Evolutionary conservation across 1,140 invertebrate species (phyloP), one percentile per base, ranked within the genome.

Genomic region (Zaprionus vittiger): DNA sequence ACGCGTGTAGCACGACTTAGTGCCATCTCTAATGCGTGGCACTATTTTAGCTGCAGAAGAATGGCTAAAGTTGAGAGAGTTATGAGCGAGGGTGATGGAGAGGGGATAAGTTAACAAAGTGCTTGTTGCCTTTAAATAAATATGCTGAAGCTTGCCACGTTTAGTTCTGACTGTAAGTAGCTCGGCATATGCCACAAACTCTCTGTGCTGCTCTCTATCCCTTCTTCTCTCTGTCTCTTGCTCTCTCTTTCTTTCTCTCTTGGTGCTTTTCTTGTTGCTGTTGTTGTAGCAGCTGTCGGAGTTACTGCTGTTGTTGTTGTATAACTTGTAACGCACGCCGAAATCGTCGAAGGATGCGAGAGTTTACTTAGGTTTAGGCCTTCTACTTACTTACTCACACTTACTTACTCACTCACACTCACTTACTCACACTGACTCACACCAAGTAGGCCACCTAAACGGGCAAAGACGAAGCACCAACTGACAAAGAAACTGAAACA

Each of bases 111-210:
- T 71, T 66, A 66, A 77, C 71, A 80, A 81, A 90, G 78, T 80
- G 83, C 80, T 81, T 80, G 80, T 72, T 81, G 85, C 59, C 81
- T 84, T 89, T 89, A 81, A 89, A 89, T 89, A 89, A 89, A 89
- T 89, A 89, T 71, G 71, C 73, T 73, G 56, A 72, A 79, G 63
- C 69, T 41, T 77, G 59, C 61, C 64, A 77, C 64, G 74, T 77
- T 73, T 70, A 47, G 38, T 72, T 73, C 14, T 28, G 47, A 38
- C 24, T 55, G 24, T 67, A 26, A 44, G 28, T 59, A 26, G 20
- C 22, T 54, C 5, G 22, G 44, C 34, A 15, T 28, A 41, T 59
- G 31, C 56, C 28, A n/a, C 41, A 47, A 49, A 7, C 47, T 52
- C 20, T 41, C 38, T 2, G 5, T 49, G 31, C 47, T 49, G 5